These are phyloP conservation scores for Hapalemur alaotrensis DNA, from an alignment of 2,797 vertebrate genomes.

Conservation along the genomic window DNA sequence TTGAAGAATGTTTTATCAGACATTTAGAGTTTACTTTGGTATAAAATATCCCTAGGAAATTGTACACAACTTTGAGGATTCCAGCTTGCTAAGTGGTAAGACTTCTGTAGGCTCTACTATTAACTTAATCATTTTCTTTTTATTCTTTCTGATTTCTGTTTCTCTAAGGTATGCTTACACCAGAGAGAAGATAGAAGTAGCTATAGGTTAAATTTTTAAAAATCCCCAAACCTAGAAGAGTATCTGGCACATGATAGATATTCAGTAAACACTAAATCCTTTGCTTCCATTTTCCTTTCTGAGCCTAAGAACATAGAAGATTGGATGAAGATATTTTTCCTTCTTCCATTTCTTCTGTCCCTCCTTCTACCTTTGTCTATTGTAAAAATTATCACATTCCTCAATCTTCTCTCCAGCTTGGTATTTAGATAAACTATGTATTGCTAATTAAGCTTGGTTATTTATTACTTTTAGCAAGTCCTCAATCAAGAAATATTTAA, in stretches of 20 bases:
- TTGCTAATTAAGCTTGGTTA: not conserved
- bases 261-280: not conserved
- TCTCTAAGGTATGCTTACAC: not conserved
- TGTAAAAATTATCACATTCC: not conserved
- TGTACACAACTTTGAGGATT: not conserved
- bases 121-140: not conserved
- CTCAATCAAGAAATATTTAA: not conserved
- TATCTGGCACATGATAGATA: not conserved
- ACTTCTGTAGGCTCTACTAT: not conserved
- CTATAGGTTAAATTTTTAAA: not conserved
- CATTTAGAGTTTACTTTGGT: not conserved
- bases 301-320: not conserved
- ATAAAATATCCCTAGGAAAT: not conserved
- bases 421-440: not conserved
- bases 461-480: constrained; percentile 11
- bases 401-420: not conserved
- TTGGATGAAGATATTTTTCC: not conserved
- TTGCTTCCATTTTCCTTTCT: not conserved
- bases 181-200: not conserved
- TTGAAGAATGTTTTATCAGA: not conserved
- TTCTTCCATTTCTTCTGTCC: not conserved
- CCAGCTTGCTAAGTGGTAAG: not conserved
- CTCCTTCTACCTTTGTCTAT: not conserved
- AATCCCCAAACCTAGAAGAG: not conserved
- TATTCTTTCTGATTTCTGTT: not conserved